phyloP scores from a whole-genome alignment of 2,797 vertebrate species.

The Cuniculus paca region DNA sequence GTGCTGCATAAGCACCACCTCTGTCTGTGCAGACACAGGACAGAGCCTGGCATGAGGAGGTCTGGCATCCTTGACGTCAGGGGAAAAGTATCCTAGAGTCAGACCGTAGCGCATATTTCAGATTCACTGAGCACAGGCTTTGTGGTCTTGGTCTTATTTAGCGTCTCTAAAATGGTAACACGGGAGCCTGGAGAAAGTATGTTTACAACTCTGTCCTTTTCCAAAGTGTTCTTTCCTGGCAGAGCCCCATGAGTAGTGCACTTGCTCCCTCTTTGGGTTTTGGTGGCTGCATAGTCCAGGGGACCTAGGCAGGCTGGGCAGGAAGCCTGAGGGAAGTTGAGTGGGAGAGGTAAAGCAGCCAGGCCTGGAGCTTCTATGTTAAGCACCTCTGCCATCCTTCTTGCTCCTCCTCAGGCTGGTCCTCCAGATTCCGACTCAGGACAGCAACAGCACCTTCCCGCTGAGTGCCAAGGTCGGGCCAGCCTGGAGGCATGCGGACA shows the following conservation, averaged over 20 bases:
- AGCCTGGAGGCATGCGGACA: conserved; percentile 75
- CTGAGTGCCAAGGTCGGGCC: conserved; percentile 82
- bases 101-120: not conserved
- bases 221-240: not conserved
- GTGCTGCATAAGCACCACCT: not conserved
- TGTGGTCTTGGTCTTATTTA: not conserved
- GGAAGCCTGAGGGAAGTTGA: not conserved
- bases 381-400: not conserved
- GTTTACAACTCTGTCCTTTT: not conserved
- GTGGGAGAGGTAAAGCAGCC: not conserved
- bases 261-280: not conserved
- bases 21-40: not conserved
- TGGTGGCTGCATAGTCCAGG: not conserved
- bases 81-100: not conserved
- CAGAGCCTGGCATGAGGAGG: not conserved
- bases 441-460: conserved; percentile 64
- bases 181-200: not conserved
- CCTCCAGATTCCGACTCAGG: conserved; percentile 78
- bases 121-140: not conserved
- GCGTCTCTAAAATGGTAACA: not conserved
- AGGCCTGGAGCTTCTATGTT: fast-evolving
- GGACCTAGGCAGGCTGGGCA: not conserved
- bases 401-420: conserved; percentile 81
- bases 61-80: not conserved
- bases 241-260: not conserved